Conservation (phyloP, 2,888 invertebrate genomes). For the Ptychoptera albimana region DNA sequence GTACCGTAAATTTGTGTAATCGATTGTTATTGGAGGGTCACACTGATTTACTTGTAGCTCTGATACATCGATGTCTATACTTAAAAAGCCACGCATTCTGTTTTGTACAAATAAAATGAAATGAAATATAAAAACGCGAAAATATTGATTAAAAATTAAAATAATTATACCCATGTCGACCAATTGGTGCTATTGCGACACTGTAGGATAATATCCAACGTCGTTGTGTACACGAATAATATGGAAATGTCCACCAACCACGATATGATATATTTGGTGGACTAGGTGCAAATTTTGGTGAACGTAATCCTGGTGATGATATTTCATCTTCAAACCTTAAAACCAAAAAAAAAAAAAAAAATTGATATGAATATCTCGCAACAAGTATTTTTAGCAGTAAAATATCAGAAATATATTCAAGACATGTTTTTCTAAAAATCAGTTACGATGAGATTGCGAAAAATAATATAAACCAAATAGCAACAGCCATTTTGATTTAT, state of each 20-base stretch:
- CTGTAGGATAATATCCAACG: slow-evolving; percentile 79
- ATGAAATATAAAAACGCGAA: neutral
- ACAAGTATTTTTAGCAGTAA: neutral
- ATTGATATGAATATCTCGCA: neutral
- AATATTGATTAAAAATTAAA: slow-evolving; percentile 1
- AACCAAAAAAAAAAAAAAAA: neutral
- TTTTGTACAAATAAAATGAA: too few species aligned
- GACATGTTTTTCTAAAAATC: too few species aligned
- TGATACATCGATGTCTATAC: slow-evolving; percentile 67
- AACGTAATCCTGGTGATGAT: slow-evolving; percentile 36
- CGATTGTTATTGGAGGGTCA: slow-evolving; percentile 31
- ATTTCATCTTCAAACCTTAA: slow-evolving; percentile 43
- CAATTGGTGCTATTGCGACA: slow-evolving; percentile 41
- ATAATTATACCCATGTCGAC: slow-evolving; percentile 32
- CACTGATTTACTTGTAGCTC: slow-evolving; percentile 76
- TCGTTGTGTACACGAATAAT: slow-evolving; percentile 63
- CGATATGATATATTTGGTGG: slow-evolving; percentile 42
- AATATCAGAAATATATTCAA: too few species aligned
- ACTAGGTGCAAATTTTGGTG: slow-evolving; percentile 46
- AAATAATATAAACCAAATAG: too few species aligned
- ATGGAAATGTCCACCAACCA: slow-evolving; percentile 82
- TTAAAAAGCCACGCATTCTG: slow-evolving; percentile 41
- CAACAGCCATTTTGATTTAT: neutral
- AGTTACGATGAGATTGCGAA: too few species aligned
- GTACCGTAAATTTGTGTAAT: slow-evolving; percentile 4